Evolutionary conservation across 2,113 vertebrate species (phyloP).

Genomic region (Podiceps cristatus): DNA sequence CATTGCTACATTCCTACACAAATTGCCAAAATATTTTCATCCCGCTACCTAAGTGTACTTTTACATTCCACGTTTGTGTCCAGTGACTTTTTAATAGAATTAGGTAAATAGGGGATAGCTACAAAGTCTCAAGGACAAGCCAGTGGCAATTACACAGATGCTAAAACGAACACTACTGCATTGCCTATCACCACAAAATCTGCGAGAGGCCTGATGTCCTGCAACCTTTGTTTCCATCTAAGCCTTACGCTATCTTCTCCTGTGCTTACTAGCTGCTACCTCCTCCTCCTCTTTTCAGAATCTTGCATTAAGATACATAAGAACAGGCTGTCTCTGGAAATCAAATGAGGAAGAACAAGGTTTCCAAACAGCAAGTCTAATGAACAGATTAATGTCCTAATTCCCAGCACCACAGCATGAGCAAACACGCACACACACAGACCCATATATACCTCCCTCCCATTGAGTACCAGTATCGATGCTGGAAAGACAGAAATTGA

Average conservation of each 20-base stretch:
- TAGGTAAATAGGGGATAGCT: background rate
- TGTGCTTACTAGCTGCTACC: background rate
- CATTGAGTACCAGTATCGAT: background rate
- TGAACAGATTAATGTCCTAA: background rate
- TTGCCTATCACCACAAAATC: background rate
- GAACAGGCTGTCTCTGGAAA: background rate
- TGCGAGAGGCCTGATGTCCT: background rate
- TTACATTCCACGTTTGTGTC: background rate
- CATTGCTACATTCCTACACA: background rate
- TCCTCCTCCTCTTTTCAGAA: background rate
- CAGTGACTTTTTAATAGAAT: background rate
- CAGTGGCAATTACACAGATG: background rate
- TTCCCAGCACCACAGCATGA: background rate
- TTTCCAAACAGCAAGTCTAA: background rate
- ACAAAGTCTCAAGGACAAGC: background rate
- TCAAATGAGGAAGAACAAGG: background rate
- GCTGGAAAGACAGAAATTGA: background rate
- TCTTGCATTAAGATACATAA: background rate
- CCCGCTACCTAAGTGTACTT: background rate
- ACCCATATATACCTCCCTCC: background rate
- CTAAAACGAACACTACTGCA: fast-evolving
- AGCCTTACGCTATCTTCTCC: background rate
- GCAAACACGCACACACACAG: background rate
- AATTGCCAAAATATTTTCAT: background rate
- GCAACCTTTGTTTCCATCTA: background rate